Percentiles rank a stretch among this genome's conserved stretches.
Conservation (phyloP, 92 coral and sea anemone genomes). For the Scolanthus callimorphus region DNA sequence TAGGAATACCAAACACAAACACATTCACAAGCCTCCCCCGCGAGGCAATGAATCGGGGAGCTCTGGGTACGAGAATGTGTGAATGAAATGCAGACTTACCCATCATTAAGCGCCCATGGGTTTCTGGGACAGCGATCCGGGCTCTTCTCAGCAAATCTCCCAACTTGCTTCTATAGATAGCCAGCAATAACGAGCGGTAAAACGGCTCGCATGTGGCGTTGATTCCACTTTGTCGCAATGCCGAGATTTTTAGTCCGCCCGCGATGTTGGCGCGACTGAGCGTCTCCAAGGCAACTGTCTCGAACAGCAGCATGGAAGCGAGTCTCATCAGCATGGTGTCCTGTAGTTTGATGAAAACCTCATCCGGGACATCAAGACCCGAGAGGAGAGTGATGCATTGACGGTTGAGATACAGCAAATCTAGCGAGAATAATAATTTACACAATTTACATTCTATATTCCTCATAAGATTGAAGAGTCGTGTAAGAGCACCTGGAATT, state of each 20-base stretch:
- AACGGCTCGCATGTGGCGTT: constrained; percentile 87
- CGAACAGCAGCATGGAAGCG: constrained; percentile 84
- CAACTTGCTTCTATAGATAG: constrained; percentile 81
- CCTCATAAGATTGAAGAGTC: too few relatives aligned
- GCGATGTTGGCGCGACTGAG: constrained; percentile 57
- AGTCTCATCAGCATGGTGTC: constrained; percentile 89
- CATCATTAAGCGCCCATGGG: constrained; percentile 84
- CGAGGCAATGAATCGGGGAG: too few relatives aligned
- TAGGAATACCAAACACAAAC: too few relatives aligned
- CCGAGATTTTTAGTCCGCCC: constrained; percentile 64
- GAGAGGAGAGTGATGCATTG: constrained; percentile 87
- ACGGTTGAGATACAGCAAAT: constrained; percentile 77
- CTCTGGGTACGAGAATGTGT: too few relatives aligned
- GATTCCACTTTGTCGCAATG: constrained; percentile 74
- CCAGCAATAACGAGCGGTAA: constrained; percentile 80
- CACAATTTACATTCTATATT: too few relatives aligned
- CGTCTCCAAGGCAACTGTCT: constrained; percentile 61
- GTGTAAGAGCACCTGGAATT: neutral
- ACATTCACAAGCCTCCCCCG: too few relatives aligned
- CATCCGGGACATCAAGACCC: constrained; percentile 87
- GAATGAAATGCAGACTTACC: too few relatives aligned
- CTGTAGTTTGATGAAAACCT: constrained; percentile 69
- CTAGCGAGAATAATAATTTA: constrained; percentile 8
- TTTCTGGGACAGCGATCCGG: constrained; percentile 87
- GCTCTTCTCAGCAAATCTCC: constrained; percentile 78